phyloP scores from a whole-genome alignment of 2,888 invertebrate genomes.

The Phragmatobia fuliginosa region DNA sequence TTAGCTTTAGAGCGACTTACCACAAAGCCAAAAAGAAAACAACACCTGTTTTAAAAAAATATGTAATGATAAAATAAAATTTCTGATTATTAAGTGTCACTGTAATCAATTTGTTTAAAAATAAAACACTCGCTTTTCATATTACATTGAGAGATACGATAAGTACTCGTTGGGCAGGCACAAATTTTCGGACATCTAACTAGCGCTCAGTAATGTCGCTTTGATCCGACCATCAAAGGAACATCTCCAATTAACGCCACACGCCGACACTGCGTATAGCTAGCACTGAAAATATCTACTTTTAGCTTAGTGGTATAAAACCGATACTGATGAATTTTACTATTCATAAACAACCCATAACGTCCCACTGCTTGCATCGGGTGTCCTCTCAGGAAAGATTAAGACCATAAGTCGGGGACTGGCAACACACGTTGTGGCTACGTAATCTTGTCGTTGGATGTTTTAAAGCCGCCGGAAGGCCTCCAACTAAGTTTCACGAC shows the following conservation, averaged over 20 bases:
- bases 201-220: slow-evolving; percentile 60
- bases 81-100: background rate
- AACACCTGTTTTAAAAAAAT: background rate
- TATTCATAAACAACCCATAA: too few relatives aligned
- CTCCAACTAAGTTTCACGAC: too few relatives aligned
- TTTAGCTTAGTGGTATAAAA: slow-evolving; percentile 26
- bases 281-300: slow-evolving; percentile 39
- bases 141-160: background rate
- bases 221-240: slow-evolving; percentile 67
- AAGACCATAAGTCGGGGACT: too few relatives aligned
- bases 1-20: too few relatives aligned
- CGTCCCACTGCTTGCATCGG: too few relatives aligned
- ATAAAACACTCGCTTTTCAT: background rate
- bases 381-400: too few relatives aligned
- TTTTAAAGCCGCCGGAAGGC: too few relatives aligned
- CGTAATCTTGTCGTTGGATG: too few relatives aligned
- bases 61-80: background rate
- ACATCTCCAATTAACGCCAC: slow-evolving; percentile 56
- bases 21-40: too few relatives aligned
- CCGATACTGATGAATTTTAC: too few relatives aligned
- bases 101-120: background rate
- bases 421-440: too few relatives aligned
- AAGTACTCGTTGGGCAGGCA: slow-evolving; percentile 12
- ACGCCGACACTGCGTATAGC: slow-evolving; percentile 3
- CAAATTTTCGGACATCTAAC: slow-evolving; percentile 39